Percentiles rank a stretch among this genome's conserved stretches.
phyloP scores from a whole-genome alignment of 2,113 vertebrate species.

The Gasterosteus nipponicus region DNA sequence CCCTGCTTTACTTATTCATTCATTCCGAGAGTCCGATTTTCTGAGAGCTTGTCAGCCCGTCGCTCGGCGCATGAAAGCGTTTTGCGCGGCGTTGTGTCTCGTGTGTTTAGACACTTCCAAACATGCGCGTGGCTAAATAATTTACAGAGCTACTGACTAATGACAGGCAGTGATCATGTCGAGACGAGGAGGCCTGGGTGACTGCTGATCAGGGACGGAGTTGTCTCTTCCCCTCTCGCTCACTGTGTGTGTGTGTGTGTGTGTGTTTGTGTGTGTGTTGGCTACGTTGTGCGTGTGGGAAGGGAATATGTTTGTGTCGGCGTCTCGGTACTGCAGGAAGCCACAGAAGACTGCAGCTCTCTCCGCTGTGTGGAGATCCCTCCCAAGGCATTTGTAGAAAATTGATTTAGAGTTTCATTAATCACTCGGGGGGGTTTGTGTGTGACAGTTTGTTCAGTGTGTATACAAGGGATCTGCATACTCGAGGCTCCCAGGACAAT shows the following conservation, averaged over 20 bases:
- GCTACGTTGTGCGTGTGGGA: slow-evolving; percentile 54
- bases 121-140: slow-evolving; percentile 84
- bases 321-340: slow-evolving; percentile 44
- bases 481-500: slow-evolving; percentile 56
- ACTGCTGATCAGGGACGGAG: slow-evolving; percentile 78
- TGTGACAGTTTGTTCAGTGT: slow-evolving; percentile 68
- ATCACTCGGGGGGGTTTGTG: slow-evolving; percentile 58
- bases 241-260: slow-evolving; percentile 38
- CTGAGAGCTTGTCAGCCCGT: slow-evolving; percentile 72
- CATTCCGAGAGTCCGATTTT: slow-evolving; percentile 77
- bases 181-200: slow-evolving; percentile 76
- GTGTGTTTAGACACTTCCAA: slow-evolving; percentile 81
- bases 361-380: slow-evolving; percentile 50
- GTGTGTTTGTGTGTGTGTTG: slow-evolving; percentile 37
- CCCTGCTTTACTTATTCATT: slow-evolving; percentile 75
- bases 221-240: slow-evolving; percentile 63
- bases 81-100: slow-evolving; percentile 80
- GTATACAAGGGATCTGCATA: slow-evolving; percentile 57
- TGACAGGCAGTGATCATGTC: slow-evolving; percentile 83
- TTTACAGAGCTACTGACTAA: slow-evolving; percentile 81
- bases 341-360: slow-evolving; percentile 52
- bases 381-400: slow-evolving; percentile 67
- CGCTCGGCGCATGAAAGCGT: slow-evolving; percentile 78
- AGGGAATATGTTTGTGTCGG: slow-evolving; percentile 53
- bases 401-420: slow-evolving; percentile 71